phyloP scores from a whole-genome alignment of 1,140 invertebrate species.

The Aleiodes sp. region DNA sequence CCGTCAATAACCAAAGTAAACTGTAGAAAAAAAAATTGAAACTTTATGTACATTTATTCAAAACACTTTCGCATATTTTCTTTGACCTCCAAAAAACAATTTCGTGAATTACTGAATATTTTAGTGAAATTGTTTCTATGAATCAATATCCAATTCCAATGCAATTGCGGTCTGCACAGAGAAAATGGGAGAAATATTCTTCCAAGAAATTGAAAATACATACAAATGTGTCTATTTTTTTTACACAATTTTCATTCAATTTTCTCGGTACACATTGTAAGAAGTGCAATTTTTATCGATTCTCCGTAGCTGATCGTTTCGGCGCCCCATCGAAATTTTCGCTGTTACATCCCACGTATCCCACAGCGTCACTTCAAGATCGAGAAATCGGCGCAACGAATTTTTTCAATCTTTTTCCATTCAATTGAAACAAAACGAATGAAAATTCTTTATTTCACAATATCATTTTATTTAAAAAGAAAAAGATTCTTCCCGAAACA shows the following conservation, averaged over 20 bases:
- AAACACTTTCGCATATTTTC: background rate
- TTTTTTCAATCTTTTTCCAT: background rate
- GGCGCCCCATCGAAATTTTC: background rate
- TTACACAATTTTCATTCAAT: background rate
- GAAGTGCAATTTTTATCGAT: constrained; percentile 2
- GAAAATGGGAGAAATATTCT: background rate
- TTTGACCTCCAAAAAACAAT: background rate
- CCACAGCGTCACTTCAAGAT: background rate
- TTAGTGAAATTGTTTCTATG: too few relatives aligned
- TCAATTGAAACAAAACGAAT: background rate
- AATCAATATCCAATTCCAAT: too few relatives aligned
- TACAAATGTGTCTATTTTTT: background rate
- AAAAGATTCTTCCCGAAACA: too few relatives aligned
- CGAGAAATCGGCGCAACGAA: background rate
- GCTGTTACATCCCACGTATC: background rate
- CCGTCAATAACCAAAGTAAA: constrained; percentile 11
- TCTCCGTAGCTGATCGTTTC: background rate
- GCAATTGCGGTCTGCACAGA: too few relatives aligned
- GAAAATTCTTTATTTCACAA: background rate
- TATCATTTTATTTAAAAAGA: too few relatives aligned
- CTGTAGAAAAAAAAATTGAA: background rate
- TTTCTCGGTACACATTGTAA: background rate
- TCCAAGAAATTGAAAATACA: background rate
- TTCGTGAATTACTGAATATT: too few relatives aligned
- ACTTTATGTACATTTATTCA: background rate